Evolutionary conservation across 2,888 invertebrate genomes (phyloP).

Genomic region (Sialis fuliginosa): DNA sequence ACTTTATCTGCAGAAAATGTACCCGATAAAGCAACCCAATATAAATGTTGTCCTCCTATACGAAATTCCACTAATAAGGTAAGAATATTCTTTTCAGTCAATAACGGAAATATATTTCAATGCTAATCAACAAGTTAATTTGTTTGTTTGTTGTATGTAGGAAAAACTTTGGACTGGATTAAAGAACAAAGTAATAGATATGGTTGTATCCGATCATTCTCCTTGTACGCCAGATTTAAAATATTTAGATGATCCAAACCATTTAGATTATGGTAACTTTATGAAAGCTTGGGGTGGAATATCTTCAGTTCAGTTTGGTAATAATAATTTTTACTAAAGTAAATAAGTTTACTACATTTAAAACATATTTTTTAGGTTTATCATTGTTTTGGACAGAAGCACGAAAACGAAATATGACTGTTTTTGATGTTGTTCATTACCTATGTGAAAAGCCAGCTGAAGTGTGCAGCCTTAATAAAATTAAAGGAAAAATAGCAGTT

Average conservation of each 20-base stretch:
- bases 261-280: constrained; percentile 35
- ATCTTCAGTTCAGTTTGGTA: constrained; percentile 53
- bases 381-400: constrained; percentile 52
- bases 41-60: constrained; percentile 57
- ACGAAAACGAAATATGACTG: constrained; percentile 29
- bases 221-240: constrained; percentile 48
- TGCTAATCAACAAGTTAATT: neutral
- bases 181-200: constrained; percentile 34
- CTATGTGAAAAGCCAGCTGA: constrained; percentile 41
- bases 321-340: constrained; percentile 6
- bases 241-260: constrained; percentile 17
- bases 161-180: constrained; percentile 44
- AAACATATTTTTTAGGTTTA: constrained; percentile 27
- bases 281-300: constrained; percentile 58
- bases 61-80: constrained; percentile 41
- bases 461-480: constrained; percentile 37
- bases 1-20: constrained; percentile 43
- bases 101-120: neutral
- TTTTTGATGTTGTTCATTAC: constrained; percentile 37
- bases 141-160: constrained; percentile 19
- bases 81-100: constrained; percentile 6
- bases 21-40: constrained; percentile 43
- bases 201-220: constrained; percentile 52
- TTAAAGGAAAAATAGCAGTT: constrained; percentile 40
- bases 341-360: neutral